Evolutionary conservation across 2,888 invertebrate species (phyloP), one percentile per base, ranked within the genome.

Genomic region (Ornithoptera alexandrae): DNA sequence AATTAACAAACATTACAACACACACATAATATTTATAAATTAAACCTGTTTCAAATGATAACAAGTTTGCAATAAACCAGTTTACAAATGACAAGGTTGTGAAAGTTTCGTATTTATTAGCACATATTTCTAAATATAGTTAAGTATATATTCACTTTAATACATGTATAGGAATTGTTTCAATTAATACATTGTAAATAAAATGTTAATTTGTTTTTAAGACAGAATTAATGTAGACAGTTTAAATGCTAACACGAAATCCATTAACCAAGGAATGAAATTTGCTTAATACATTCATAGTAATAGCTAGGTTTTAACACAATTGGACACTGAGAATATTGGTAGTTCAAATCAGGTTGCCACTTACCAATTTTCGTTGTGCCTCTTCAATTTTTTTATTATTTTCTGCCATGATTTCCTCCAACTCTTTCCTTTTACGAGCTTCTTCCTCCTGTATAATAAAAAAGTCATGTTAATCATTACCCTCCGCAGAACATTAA

Each of bases 301-400:
- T 8, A 8, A 42, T 42, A 42, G 42, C 42, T 2, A 10, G 42
- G 42, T 42, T 42, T 42, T 7, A 42, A 42, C 42, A 10, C 12
- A 1, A 3, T 30, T 5, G 30, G 30, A 30, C 3, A 3, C 30
- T 30, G 30, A 30, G 30, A 30, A 50, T 17, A 18, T 17, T 17
- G 18, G 15, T 50, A 18, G 17, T 50, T 12, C 10, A 50, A 50
- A 50, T 17, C 12, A 18, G 8, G 8, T n/a, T n/a, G 7, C 1
- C 64, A 93, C 94, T 94, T 88, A 98, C 98, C 96, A 98, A 94
- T 95, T 98, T 98, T 84, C 96, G 96, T 94, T 98, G 98, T 78
- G 98, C 98, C 89, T 98, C 98, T 92, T 98, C 98, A 78, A 98
- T 98, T 94, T 98, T 98, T 91, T 95, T 95, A 94, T 98, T 98